Percentiles rank a stretch among this genome's conserved stretches.
Conservation (phyloP, 2,888 invertebrate genomes). For the Celastrina argiolus region DNA sequence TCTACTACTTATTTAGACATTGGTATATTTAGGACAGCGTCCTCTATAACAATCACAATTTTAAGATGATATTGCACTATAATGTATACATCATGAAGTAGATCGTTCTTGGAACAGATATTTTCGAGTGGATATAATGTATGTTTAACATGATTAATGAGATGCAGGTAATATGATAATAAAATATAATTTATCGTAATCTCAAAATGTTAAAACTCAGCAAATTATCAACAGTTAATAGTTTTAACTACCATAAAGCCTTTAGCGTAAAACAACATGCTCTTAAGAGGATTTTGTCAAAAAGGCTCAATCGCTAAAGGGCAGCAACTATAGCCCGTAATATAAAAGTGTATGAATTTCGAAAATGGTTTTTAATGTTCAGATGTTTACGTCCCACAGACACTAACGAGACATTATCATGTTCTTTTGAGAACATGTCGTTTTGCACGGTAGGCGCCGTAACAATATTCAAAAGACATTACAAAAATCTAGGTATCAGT, state of each 20-base stretch:
- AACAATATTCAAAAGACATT: not conserved
- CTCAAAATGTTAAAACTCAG: not conserved
- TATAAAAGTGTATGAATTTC: too few species aligned
- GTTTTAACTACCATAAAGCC: not conserved
- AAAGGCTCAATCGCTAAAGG: too few species aligned
- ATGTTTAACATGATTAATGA: not conserved
- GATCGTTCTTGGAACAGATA: not conserved
- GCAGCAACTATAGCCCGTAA: too few species aligned
- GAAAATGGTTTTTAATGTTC: too few species aligned
- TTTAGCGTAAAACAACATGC: too few species aligned
- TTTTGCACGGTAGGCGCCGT: too few species aligned
- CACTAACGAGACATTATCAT: too few species aligned
- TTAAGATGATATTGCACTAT: constrained; percentile 3
- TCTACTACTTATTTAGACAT: constrained; percentile 12
- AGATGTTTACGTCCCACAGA: too few species aligned
- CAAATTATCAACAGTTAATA: not conserved
- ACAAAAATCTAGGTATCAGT: not conserved
- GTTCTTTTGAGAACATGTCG: too few species aligned
- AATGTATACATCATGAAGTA: not conserved
- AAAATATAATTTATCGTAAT: not conserved
- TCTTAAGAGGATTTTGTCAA: too few species aligned
- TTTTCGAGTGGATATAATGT: not conserved
- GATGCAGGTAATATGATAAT: not conserved
- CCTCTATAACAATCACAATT: constrained; percentile 22
- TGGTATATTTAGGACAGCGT: constrained; percentile 9